A percentile compares a stretch with the other conserved stretches of the same genome.
Conservation (phyloP, 2,888 invertebrate genomes). For the Drosophila nigricruria region DNA sequence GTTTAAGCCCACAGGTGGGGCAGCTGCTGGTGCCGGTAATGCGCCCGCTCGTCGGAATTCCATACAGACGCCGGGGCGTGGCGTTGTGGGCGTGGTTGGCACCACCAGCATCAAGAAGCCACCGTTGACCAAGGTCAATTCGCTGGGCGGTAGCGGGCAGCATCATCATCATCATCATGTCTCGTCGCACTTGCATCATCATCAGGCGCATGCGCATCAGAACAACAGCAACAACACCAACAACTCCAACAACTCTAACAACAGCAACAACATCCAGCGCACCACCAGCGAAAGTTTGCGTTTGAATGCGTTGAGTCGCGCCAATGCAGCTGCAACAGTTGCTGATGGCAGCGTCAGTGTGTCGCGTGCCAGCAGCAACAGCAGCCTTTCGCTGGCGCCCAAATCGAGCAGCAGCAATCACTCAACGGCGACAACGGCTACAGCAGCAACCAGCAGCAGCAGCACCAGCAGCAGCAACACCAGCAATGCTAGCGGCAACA, state of each 20-base stretch:
- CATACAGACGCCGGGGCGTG: slow-evolving; percentile 74
- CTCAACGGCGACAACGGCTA: slow-evolving; percentile 32
- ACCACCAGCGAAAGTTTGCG: slow-evolving; percentile 91
- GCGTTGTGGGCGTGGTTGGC: slow-evolving; percentile 55
- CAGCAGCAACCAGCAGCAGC: slow-evolving; percentile 45
- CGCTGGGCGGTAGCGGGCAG: slow-evolving; percentile 64
- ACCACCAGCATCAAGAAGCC: slow-evolving; percentile 77
- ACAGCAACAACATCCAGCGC: slow-evolving; percentile 87
- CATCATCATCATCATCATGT: slow-evolving; percentile 68
- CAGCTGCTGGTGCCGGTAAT: slow-evolving; percentile 40
- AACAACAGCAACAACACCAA: slow-evolving; percentile 45
- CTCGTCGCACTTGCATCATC: slow-evolving; percentile 53
- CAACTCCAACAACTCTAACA: slow-evolving; percentile 43
- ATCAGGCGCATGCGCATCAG: slow-evolving; percentile 44
- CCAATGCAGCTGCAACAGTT: slow-evolving; percentile 29
- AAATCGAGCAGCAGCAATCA: slow-evolving; percentile 65
- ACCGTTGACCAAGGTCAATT: slow-evolving; percentile 78
- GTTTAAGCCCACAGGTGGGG: slow-evolving; percentile 70
- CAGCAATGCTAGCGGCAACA: slow-evolving; percentile 30
- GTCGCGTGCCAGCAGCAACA: slow-evolving; percentile 45
- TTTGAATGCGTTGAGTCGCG: slow-evolving; percentile 82
- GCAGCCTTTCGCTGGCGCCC: slow-evolving; percentile 62
- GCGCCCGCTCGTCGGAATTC: slow-evolving; percentile 76
- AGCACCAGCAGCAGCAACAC: slow-evolving; percentile 43
- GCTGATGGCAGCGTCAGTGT: slow-evolving; percentile 25